Conservation (phyloP, 1,140 invertebrate genomes). For the Vanessa atalanta region DNA sequence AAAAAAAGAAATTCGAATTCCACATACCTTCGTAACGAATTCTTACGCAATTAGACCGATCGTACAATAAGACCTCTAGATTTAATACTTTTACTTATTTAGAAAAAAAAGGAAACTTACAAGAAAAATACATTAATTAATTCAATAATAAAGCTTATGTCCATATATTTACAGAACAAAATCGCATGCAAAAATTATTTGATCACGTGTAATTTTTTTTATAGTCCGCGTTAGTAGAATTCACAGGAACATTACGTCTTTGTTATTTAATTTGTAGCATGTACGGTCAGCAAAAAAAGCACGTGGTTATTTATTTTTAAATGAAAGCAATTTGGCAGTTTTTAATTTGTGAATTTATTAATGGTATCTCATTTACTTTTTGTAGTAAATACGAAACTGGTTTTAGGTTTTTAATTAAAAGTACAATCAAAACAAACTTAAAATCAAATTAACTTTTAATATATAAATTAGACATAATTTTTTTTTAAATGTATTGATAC, state of each 20-base stretch:
- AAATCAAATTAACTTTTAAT: too few relatives aligned
- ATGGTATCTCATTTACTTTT: too few relatives aligned
- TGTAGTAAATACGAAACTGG: too few relatives aligned
- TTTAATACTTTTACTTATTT: background rate
- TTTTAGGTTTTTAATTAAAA: too few relatives aligned
- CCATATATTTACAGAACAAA: background rate
- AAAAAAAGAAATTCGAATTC: too few relatives aligned
- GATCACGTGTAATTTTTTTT: background rate
- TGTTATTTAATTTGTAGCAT: constrained; percentile 24
- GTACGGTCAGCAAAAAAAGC: constrained; percentile 15
- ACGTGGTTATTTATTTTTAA: background rate
- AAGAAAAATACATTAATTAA: background rate
- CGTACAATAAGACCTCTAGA: too few relatives aligned
- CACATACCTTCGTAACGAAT: too few relatives aligned
- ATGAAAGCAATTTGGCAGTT: background rate
- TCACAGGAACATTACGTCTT: constrained; percentile 21
- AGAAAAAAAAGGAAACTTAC: background rate
- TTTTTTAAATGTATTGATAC: too few relatives aligned
- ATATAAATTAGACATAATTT: too few relatives aligned
- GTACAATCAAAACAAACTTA: too few relatives aligned
- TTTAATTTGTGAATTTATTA: too few relatives aligned
- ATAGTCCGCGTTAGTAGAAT: constrained; percentile 6
- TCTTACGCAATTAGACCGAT: too few relatives aligned
- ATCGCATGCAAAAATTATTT: background rate
- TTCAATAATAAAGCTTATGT: background rate